Evolutionary conservation across 1,140 invertebrate species (phyloP).

Genomic region (Drosophila saltans): DNA sequence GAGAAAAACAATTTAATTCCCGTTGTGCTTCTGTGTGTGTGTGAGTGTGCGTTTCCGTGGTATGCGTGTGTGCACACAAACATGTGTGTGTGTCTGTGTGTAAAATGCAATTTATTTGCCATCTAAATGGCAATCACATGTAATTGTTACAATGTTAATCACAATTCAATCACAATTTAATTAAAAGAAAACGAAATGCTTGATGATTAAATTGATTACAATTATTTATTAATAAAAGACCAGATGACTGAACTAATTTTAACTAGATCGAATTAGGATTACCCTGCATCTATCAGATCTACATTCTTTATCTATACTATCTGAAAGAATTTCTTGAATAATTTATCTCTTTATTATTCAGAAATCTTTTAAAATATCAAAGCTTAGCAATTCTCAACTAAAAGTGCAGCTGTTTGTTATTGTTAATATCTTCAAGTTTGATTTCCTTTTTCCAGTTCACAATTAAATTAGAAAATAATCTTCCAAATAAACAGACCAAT

Average conservation of each 20-base stretch:
- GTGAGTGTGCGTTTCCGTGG: background rate
- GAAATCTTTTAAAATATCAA: too few relatives aligned
- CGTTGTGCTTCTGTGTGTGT: slow-evolving; percentile 16
- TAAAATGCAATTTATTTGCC: slow-evolving; percentile 27
- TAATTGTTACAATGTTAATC: slow-evolving; percentile 29
- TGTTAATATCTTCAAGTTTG: too few relatives aligned
- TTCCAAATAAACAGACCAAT: too few relatives aligned
- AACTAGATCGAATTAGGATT: background rate
- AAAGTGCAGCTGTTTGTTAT: too few relatives aligned
- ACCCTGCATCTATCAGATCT: background rate
- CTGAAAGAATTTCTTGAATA: too few relatives aligned
- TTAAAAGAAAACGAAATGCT: slow-evolving; percentile 10
- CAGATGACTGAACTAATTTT: background rate
- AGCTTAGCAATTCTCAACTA: too few relatives aligned
- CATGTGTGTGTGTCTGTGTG: slow-evolving; percentile 7
- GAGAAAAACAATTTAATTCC: slow-evolving; percentile 54
- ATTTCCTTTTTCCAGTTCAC: too few relatives aligned
- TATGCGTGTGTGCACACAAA: too few relatives aligned
- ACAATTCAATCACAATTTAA: slow-evolving; percentile 37
- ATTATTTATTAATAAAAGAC: slow-evolving; percentile 10
- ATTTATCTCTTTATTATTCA: too few relatives aligned
- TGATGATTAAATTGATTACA: slow-evolving; percentile 14
- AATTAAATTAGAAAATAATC: too few relatives aligned
- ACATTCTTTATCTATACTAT: too few relatives aligned
- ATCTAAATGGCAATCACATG: slow-evolving; percentile 12